These are phyloP conservation scores for Typhlichthys subterraneus DNA, from an alignment of 2,797 vertebrate species.

Conservation along the genomic window DNA sequence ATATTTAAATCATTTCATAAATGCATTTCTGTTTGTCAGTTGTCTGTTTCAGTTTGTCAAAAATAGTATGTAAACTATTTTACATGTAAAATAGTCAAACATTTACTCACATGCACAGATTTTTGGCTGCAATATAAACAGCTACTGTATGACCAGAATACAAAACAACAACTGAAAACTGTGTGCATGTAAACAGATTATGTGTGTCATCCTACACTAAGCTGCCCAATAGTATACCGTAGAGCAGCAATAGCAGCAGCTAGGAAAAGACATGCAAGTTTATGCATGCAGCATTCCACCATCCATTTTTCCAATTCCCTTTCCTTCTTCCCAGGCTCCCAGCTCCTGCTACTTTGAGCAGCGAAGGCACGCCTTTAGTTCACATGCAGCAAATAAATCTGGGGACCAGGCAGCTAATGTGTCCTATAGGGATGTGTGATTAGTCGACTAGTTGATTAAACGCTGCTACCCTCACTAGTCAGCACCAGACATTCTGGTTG, in stretches of 20 bases:
- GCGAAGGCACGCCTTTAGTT: background rate
- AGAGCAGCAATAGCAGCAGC: background rate
- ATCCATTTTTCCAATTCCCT: background rate
- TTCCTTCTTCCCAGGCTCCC: background rate
- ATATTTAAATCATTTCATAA: background rate
- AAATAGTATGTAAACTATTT: too few species aligned
- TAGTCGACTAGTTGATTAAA: too few species aligned
- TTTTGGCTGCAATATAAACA: background rate
- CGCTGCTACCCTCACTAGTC: too few species aligned
- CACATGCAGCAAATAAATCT: background rate
- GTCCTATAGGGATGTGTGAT: background rate
- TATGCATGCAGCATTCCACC: slow-evolving; percentile 15
- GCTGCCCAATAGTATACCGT: background rate
- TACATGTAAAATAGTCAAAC: too few species aligned
- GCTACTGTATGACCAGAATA: too few species aligned
- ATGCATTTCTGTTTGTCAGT: background rate
- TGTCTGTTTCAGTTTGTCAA: background rate
- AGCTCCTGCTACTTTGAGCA: too few species aligned
- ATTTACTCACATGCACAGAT: too few species aligned
- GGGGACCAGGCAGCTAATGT: background rate
- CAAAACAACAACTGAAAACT: background rate
- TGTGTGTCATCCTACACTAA: background rate
- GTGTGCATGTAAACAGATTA: slow-evolving; percentile 5
- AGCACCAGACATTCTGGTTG: too few species aligned
- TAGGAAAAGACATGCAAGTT: slow-evolving; percentile 6